A percentile compares a stretch with the other conserved stretches of the same genome.
phyloP scores from a whole-genome alignment of 2,113 vertebrate genomes.

The Clarias magur region DNA sequence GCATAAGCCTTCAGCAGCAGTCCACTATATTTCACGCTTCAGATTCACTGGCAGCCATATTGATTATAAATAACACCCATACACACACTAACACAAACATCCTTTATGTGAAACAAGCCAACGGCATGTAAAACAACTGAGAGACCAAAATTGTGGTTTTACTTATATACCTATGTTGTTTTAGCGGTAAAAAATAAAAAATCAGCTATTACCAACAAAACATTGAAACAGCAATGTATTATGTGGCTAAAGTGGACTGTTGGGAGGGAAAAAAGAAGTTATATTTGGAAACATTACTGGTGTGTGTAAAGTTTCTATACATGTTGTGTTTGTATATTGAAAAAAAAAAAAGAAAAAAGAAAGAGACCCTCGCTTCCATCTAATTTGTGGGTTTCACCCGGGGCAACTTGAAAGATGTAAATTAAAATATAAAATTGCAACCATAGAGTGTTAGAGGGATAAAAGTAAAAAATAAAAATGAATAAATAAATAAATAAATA shows the following conservation, averaged over 20 bases:
- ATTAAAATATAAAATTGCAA: constrained; percentile 38
- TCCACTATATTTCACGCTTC: constrained; percentile 37
- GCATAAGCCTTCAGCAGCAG: constrained; percentile 47
- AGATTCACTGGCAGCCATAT: constrained; percentile 62
- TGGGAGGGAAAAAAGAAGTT: constrained; percentile 61
- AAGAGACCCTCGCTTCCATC: constrained; percentile 68
- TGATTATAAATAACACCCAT: constrained; percentile 83
- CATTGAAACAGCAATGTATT: constrained; percentile 65
- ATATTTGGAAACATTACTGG: constrained; percentile 62
- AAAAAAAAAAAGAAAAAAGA: constrained; percentile 52
- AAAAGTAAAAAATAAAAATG: constrained; percentile 67
- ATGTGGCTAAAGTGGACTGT: constrained; percentile 57
- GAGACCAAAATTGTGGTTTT: constrained; percentile 67
- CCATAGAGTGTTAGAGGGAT: constrained; percentile 61
- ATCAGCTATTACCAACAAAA: constrained; percentile 56
- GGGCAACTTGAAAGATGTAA: constrained; percentile 58
- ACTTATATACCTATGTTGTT: constrained; percentile 55
- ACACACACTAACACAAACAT: constrained; percentile 39
- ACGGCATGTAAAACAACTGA: constrained; percentile 58
- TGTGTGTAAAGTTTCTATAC: constrained; percentile 77
- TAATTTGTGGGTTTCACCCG: constrained; percentile 60
- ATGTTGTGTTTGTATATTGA: constrained; percentile 79
- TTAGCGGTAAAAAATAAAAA: constrained; percentile 36
- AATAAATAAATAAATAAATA: no score
- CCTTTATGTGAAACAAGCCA: constrained; percentile 10